A percentile compares a stretch with the other conserved stretches of the same genome.
phyloP scores from a whole-genome alignment of 2,888 invertebrate genomes.

The Agriopis aurantiaria region DNA sequence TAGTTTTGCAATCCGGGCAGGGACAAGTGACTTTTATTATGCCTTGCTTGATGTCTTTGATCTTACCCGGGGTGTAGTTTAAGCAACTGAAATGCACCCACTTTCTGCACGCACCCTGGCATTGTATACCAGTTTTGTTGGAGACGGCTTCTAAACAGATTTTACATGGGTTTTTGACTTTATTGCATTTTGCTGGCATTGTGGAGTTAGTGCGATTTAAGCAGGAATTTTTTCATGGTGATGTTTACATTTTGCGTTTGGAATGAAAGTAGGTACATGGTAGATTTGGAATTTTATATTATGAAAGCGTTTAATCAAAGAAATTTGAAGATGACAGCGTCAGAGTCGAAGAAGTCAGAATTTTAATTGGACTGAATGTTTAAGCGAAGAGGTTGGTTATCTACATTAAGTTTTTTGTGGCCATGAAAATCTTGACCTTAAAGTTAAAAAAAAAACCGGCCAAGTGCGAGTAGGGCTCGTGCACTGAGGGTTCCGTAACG shows the following conservation, averaged over 20 bases:
- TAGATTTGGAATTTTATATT: neutral
- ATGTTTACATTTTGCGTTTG: neutral
- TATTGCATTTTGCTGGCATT: slow-evolving; percentile 62
- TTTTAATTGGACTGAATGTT: neutral
- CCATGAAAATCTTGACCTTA: too few relatives aligned
- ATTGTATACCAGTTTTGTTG: slow-evolving; percentile 68
- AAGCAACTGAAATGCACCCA: slow-evolving; percentile 76
- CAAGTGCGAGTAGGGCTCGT: too few relatives aligned
- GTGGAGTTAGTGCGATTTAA: slow-evolving; percentile 41
- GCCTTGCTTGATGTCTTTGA: slow-evolving; percentile 71
- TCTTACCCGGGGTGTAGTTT: slow-evolving; percentile 73
- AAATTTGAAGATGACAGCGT: neutral
- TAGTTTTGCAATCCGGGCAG: slow-evolving; percentile 72
- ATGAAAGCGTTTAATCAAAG: neutral
- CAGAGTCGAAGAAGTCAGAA: neutral
- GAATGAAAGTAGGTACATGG: neutral
- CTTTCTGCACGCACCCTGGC: slow-evolving; percentile 69
- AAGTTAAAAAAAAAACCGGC: too few relatives aligned
- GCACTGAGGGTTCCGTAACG: too few relatives aligned
- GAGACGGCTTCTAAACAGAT: slow-evolving; percentile 69
- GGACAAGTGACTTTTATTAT: slow-evolving; percentile 73
- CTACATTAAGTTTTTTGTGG: neutral
- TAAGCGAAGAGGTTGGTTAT: neutral
- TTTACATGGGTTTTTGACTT: slow-evolving; percentile 73
- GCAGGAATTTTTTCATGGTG: slow-evolving; percentile 26